phyloP scores from a whole-genome alignment of 1,140 invertebrate species.

The Ctenoplectra terminalis region DNA sequence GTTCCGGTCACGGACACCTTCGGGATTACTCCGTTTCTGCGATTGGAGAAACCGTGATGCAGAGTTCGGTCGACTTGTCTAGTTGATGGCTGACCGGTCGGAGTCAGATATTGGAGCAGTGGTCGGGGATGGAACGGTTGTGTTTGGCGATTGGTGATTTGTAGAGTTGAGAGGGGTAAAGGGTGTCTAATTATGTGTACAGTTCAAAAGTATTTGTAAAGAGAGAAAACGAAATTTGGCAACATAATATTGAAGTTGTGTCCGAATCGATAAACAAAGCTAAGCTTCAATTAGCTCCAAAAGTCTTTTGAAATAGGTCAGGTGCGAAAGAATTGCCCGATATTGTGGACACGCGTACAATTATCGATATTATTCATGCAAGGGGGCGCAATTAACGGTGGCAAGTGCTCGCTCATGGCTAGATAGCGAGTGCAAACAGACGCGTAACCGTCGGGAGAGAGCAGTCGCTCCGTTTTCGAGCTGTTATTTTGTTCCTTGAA shows the following conservation, averaged over 20 bases:
- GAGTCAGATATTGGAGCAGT: not conserved
- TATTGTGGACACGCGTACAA: not conserved
- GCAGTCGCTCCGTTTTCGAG: constrained; percentile 20
- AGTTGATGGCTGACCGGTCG: not conserved
- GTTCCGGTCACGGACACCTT: constrained; percentile 21
- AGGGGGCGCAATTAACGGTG: not conserved
- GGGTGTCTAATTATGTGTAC: not conserved
- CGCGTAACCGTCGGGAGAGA: constrained; percentile 16
- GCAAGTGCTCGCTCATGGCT: not conserved
- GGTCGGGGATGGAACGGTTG: not conserved
- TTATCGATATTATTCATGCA: constrained; percentile 28
- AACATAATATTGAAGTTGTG: no score
- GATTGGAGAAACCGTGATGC: not conserved
- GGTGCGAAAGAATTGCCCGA: not conserved
- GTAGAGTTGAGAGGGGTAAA: not conserved
- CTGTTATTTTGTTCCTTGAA: constrained; percentile 35
- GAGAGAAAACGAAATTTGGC: no score
- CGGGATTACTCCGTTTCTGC: constrained; percentile 3
- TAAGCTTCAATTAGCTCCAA: not conserved
- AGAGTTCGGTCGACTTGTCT: not conserved
- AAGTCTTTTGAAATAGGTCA: not conserved
- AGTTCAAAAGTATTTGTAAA: not conserved
- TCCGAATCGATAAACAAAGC: not conserved
- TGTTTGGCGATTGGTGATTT: not conserved
- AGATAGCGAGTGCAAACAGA: constrained; percentile 16